A percentile compares a stretch with the other conserved stretches of the same genome.
Conservation (phyloP, 2,888 invertebrate species). For the Drosophila cracens region DNA sequence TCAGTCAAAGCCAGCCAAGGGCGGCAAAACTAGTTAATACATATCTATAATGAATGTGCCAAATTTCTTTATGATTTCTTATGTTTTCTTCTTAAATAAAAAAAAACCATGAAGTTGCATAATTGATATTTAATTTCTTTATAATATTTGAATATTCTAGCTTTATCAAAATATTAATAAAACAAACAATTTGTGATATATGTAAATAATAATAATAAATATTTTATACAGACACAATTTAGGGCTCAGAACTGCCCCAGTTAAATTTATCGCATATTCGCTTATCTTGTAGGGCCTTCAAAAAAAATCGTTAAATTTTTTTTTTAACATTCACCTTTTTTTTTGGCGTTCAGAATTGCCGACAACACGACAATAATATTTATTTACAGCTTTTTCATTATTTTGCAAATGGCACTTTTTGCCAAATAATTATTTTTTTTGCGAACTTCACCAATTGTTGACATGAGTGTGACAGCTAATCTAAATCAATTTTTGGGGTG, state of each 20-base stretch:
- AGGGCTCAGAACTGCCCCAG: neutral
- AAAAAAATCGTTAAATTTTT: neutral
- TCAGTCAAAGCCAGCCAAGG: conserved; percentile 28
- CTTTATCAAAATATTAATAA: neutral
- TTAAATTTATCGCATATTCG: neutral
- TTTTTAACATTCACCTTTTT: neutral
- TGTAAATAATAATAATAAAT: too few species aligned
- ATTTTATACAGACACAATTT: neutral
- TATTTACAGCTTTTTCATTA: neutral
- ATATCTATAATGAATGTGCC: conserved; percentile 29
- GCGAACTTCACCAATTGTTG: neutral
- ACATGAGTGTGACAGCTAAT: neutral
- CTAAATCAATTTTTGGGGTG: neutral
- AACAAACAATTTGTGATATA: too few species aligned
- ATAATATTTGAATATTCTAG: neutral
- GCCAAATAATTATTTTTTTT: neutral
- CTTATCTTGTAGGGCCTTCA: neutral
- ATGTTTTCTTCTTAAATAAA: too few species aligned
- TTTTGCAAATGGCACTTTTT: neutral
- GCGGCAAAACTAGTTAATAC: conserved; percentile 43
- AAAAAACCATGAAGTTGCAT: neutral
- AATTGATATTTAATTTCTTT: neutral
- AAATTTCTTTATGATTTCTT: conserved; percentile 1
- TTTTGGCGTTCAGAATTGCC: neutral
- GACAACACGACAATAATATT: neutral